Evolutionary conservation across 2,113 vertebrate species (phyloP), one percentile per base, ranked within the genome.

Genomic region (Oryzias curvinotus): DNA sequence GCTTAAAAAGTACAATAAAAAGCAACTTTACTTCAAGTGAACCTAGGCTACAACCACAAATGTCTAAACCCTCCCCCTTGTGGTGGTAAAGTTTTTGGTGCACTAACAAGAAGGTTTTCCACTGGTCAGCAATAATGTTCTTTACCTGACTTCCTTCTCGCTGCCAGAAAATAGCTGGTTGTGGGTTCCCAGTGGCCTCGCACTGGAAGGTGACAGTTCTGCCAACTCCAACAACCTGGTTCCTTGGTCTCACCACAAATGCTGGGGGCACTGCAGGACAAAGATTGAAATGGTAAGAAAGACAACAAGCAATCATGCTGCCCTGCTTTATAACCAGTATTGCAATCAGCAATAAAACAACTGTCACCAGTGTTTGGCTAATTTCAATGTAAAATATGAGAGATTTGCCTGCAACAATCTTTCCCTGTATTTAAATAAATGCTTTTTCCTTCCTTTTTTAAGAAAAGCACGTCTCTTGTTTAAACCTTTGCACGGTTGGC

Each of bases 141-240:
- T 63, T 88, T 93, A 99, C 97, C 96, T 98, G 97, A 86, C 97
- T 98, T 68, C 97, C 96, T 69, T 99, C 96, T 72, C 95, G 92
- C 78, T 97, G 86, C 97, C 97, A 99, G 88, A 99, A 99, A 85
- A 99, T 98, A 78, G 97, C 97, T 46, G 97, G 97, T 71, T 98
- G 97, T 60, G 97, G 97, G 70, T 98, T 99, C 67, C 97, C 97
- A 0, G 96, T 98, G 44, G 96, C 96, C 83, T 98, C 97, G 36
- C 97, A 99, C 85, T 96, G 96, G 88, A 99, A 98, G 57, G 96
- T 98, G 74, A 98, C 96, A 0, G 96, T 98, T 68, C 96, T 92
- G 58, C 96, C 97, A 85, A 98, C 90, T 0, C 95, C 95, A 71
- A 94, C 96, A 68, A 98, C 95, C 85, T 99, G 97, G 86, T 99